A percentile compares a stretch with the other conserved stretches of the same genome.
These are phyloP conservation scores for Pristionchus japonicus DNA, from an alignment of 2,888 invertebrate species.

Conservation along the genomic window DNA sequence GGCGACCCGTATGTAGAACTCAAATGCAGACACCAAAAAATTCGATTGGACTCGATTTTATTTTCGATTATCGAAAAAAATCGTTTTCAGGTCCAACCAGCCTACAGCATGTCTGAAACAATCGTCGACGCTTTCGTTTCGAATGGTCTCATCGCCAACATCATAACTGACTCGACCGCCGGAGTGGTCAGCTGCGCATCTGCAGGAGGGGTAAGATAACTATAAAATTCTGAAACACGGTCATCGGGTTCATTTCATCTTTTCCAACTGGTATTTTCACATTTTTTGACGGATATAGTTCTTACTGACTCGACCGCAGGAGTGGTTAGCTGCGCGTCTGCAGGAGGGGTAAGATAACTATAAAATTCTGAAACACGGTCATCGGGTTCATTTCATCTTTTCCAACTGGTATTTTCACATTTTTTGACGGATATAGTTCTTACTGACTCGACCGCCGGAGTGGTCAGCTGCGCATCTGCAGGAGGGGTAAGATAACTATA, in stretches of 20 bases:
- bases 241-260: too few species aligned
- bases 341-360: not conserved
- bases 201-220: not conserved
- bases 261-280: too few species aligned
- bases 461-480: not conserved
- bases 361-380: too few species aligned
- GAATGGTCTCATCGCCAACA: not conserved
- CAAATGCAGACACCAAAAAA: too few species aligned
- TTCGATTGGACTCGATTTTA: not conserved
- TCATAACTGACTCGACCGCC: not conserved
- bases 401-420: too few species aligned
- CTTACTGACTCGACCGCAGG: not conserved
- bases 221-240: too few species aligned
- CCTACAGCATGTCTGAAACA: not conserved
- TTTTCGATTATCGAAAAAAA: not conserved
- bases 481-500: too few species aligned
- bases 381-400: too few species aligned
- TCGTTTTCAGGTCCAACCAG: not conserved
- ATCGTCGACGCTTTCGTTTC: not conserved
- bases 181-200: not conserved
- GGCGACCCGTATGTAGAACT: too few species aligned
- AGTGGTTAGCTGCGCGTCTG: not conserved
- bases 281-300: too few species aligned
- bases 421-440: too few species aligned
- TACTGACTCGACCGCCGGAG: not conserved